Evolutionary conservation across 1,140 invertebrate species (phyloP).

Genomic region (Bactericera cockerelli): DNA sequence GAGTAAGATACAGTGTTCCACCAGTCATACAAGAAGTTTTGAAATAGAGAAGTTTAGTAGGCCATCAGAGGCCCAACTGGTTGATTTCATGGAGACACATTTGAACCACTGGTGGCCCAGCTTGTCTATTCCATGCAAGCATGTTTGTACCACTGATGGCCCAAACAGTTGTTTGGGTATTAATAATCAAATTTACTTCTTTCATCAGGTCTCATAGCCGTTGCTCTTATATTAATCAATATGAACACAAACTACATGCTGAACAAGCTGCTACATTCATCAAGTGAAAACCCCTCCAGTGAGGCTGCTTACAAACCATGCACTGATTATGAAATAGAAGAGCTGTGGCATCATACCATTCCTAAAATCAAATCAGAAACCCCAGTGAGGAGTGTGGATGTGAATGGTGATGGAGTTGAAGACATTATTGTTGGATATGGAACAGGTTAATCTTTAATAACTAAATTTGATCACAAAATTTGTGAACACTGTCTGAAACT

Average conservation of each 20-base stretch:
- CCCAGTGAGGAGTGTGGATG: constrained; percentile 49
- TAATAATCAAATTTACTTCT: too few relatives aligned
- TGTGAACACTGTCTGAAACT: constrained; percentile 13
- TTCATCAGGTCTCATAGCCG: constrained; percentile 10
- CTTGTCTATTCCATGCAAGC: too few relatives aligned
- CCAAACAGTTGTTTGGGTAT: too few relatives aligned
- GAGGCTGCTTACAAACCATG: constrained; percentile 37
- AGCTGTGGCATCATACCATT: constrained; percentile 55
- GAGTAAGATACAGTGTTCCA: too few relatives aligned
- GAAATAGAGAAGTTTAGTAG: too few relatives aligned
- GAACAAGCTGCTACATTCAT: neutral
- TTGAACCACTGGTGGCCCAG: too few relatives aligned
- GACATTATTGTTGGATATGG: constrained; percentile 69
- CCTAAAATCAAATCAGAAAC: constrained; percentile 61
- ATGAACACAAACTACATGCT: constrained; percentile 1
- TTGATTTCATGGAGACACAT: too few relatives aligned
- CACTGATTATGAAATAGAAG: constrained; percentile 44
- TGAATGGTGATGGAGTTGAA: constrained; percentile 52
- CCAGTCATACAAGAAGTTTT: too few relatives aligned
- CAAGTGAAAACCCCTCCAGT: neutral
- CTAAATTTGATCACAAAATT: constrained; percentile 15
- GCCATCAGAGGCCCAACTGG: too few relatives aligned
- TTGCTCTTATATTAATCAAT: constrained; percentile 11
- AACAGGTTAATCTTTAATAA: too few relatives aligned
- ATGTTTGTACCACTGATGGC: too few relatives aligned